These are phyloP conservation scores for Papilio aristodemus DNA, from an alignment of 1,140 invertebrate species.

Conservation along the genomic window DNA sequence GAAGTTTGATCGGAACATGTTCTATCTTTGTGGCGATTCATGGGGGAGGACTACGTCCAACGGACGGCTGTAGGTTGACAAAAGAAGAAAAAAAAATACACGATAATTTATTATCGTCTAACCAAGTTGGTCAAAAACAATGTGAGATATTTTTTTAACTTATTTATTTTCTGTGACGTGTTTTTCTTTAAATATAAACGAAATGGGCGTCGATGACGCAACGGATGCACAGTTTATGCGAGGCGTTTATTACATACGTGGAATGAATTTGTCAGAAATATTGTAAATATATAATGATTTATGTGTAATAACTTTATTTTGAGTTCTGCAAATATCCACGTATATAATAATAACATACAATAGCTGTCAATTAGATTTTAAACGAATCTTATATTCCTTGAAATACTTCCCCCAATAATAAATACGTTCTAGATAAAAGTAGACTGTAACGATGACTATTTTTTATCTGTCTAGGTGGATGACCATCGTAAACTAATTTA, in stretches of 20 bases:
- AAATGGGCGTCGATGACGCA: slow-evolving; percentile 34
- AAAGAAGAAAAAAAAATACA: slow-evolving; percentile 32
- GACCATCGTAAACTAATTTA: slow-evolving; percentile 80
- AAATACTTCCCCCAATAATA: slow-evolving; percentile 60
- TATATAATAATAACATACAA: slow-evolving; percentile 62
- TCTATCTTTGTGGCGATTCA: background rate
- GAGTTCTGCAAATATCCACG: slow-evolving; percentile 72
- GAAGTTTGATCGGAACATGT: too few relatives aligned
- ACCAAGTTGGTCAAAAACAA: background rate
- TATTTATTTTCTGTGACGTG: slow-evolving; percentile 30
- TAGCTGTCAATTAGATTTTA: slow-evolving; percentile 77
- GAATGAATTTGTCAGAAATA: slow-evolving; percentile 70
- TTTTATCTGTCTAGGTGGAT: slow-evolving; percentile 79
- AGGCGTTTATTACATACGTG: slow-evolving; percentile 74
- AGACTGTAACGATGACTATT: slow-evolving; percentile 76
- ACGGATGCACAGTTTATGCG: slow-evolving; percentile 60
- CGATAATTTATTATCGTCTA: slow-evolving; percentile 13
- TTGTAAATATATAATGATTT: slow-evolving; percentile 77
- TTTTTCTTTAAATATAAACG: slow-evolving; percentile 30
- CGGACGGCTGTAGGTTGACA: background rate
- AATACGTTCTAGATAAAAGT: slow-evolving; percentile 73
- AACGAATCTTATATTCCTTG: slow-evolving; percentile 75
- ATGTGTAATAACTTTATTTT: slow-evolving; percentile 77
- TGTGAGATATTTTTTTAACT: slow-evolving; percentile 27
- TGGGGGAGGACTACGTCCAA: background rate